Evolutionary conservation across 1,140 invertebrate genomes (phyloP).

Genomic region (Zaprionus taronus): DNA sequence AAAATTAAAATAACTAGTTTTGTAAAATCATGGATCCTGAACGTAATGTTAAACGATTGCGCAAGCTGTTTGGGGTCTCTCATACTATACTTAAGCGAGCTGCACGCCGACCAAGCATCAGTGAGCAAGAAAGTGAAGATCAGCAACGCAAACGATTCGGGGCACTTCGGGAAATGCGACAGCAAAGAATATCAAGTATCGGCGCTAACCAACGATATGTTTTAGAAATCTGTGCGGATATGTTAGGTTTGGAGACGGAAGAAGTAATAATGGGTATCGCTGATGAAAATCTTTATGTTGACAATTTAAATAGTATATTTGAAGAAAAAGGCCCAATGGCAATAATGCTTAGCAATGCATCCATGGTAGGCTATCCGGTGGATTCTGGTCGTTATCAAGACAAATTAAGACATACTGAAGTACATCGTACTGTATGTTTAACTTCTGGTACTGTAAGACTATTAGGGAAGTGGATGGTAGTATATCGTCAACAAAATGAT

Average conservation of each 20-base stretch:
- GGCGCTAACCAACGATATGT: constrained; percentile 87
- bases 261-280: constrained; percentile 88
- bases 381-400: constrained; percentile 86
- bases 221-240: constrained; percentile 87
- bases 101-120: constrained; percentile 56
- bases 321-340: constrained; percentile 84
- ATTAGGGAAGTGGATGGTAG: constrained; percentile 85
- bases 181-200: constrained; percentile 62
- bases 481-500: constrained; percentile 85
- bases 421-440: constrained; percentile 85
- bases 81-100: constrained; percentile 62
- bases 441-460: constrained; percentile 85
- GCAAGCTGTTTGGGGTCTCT: constrained; percentile 67
- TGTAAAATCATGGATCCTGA: constrained; percentile 60
- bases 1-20: constrained; percentile 6
- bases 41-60: constrained; percentile 56
- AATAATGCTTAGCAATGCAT: constrained; percentile 86
- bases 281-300: constrained; percentile 87
- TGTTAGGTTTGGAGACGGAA: constrained; percentile 86
- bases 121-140: constrained; percentile 67
- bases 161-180: constrained; percentile 56
- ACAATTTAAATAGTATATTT: constrained; percentile 86
- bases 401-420: constrained; percentile 71
- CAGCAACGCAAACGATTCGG: constrained; percentile 55
- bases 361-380: constrained; percentile 81